phyloP scores from a whole-genome alignment of 1,140 invertebrate species.

The Centruroides sculpturatus region DNA sequence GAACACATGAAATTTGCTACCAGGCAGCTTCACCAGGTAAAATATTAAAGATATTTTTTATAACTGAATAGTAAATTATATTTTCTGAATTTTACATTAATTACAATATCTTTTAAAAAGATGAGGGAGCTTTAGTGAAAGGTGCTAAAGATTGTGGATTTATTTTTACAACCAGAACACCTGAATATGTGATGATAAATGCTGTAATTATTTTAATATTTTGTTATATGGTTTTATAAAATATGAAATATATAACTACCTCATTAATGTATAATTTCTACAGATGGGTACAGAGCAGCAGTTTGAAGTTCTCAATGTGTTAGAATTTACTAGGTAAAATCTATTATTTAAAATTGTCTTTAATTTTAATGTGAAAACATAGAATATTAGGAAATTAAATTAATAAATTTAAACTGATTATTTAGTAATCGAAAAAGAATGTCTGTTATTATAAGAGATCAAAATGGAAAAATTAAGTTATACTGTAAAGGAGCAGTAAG shows the following conservation, averaged over 20 bases:
- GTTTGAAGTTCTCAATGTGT: slow-evolving; percentile 87
- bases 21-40: slow-evolving; percentile 91
- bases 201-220: slow-evolving; percentile 35
- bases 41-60: neutral
- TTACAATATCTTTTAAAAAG: slow-evolving; percentile 24
- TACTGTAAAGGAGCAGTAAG: slow-evolving; percentile 78
- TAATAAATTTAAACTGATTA: neutral
- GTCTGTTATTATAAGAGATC: slow-evolving; percentile 74
- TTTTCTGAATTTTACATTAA: slow-evolving; percentile 18
- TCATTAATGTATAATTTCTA: slow-evolving; percentile 16
- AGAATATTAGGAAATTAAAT: neutral
- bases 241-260: neutral
- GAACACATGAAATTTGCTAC: slow-evolving; percentile 53
- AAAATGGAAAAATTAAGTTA: slow-evolving; percentile 62
- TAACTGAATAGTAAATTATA: neutral
- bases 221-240: neutral
- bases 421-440: slow-evolving; percentile 73
- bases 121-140: slow-evolving; percentile 83
- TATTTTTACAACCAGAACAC: slow-evolving; percentile 77
- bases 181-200: slow-evolving; percentile 57
- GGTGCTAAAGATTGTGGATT: slow-evolving; percentile 78
- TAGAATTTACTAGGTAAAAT: slow-evolving; percentile 70
- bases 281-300: slow-evolving; percentile 42
- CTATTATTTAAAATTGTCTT: no score
- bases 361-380: neutral